Evolutionary conservation across 2,888 invertebrate genomes (phyloP), one percentile per base, ranked within the genome.

Genomic region (Pseudococcus jackbeardsleyi): DNA sequence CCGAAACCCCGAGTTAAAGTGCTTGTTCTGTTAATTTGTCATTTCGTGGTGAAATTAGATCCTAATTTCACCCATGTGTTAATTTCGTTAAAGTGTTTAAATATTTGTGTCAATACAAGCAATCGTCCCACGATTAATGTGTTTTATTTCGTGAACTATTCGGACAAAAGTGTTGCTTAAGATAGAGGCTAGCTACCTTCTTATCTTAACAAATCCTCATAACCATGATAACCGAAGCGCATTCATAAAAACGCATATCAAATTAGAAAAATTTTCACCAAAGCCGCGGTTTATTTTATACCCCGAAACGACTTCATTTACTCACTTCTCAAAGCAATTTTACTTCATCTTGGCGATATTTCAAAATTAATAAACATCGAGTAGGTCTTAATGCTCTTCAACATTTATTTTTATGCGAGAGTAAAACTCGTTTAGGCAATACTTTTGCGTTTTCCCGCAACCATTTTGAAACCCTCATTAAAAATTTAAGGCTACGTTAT

Each of bases 321-420:
- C 79, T 42, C 46, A 46, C 19, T 82, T 82, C 79, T 46, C 19
- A 19, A 82, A 46, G n/a, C 42, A 82, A 19, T 82, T 82, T 82
- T 82, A 82, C 79, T 82, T 82, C 46, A 82, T 82, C 79, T 82
- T 82, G 46, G 79, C 79, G 79, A 82, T 82, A 82, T 82, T 82
- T 82, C 79, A 82, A 82, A 82, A 82, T 82, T 82, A 82, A 82
- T 82, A 82, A 82, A 46, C 79, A 82, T 82, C 46, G 33, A 82
- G 79, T 82, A 82, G 79, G 79, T 82, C 79, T 82, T 82, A 82
- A 82, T 82, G 79, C 46, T 33, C 46, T 82, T 46, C 42, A 46
- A 82, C 79, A 82, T 82, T 82, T 46, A 82, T 82, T 82, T 82
- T 82, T 82, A 82, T 46, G 79, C 12, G 79, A 82, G 46, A 42